Conservation (phyloP, 30 jellyfish, hydroid and myxozoan species). For the Turritopsis dohrnii region DNA sequence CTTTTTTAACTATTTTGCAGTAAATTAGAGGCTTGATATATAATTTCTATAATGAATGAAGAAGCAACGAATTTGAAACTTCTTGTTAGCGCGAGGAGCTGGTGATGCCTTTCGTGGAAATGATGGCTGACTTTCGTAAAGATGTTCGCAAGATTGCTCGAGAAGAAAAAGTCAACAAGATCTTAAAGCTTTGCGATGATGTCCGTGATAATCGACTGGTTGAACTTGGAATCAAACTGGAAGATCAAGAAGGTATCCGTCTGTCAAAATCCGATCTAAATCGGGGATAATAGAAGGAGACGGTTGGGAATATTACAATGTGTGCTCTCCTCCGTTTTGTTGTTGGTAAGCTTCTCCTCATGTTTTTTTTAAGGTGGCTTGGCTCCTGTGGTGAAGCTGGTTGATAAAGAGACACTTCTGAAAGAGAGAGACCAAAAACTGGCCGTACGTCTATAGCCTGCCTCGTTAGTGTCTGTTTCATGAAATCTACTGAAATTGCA, state of each 20-base stretch:
- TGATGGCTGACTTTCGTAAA: constrained; percentile 67
- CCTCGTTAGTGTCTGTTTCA: neutral
- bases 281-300: too few species aligned
- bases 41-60: too few species aligned
- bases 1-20: neutral
- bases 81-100: constrained; percentile 72
- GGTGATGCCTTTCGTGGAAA: constrained; percentile 73
- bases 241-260: constrained; percentile 93
- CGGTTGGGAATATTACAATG: too few species aligned
- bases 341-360: neutral
- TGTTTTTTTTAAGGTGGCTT: constrained; percentile 38
- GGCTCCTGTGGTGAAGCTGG: constrained; percentile 72
- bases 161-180: constrained; percentile 60
- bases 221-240: constrained; percentile 86
- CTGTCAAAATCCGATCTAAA: too few species aligned
- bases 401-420: constrained; percentile 54
- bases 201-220: constrained; percentile 66
- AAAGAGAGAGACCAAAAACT: constrained; percentile 66
- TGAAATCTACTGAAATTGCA: neutral
- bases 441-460: constrained; percentile 48
- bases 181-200: constrained; percentile 71
- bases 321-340: neutral
- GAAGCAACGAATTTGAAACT: neutral
- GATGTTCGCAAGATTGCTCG: constrained; percentile 76
- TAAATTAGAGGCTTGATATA: too few species aligned